A percentile compares a stretch with the other conserved stretches of the same genome.
Evolutionary conservation across 1,140 invertebrate genomes (phyloP).

Genomic region (Campodea augens): DNA sequence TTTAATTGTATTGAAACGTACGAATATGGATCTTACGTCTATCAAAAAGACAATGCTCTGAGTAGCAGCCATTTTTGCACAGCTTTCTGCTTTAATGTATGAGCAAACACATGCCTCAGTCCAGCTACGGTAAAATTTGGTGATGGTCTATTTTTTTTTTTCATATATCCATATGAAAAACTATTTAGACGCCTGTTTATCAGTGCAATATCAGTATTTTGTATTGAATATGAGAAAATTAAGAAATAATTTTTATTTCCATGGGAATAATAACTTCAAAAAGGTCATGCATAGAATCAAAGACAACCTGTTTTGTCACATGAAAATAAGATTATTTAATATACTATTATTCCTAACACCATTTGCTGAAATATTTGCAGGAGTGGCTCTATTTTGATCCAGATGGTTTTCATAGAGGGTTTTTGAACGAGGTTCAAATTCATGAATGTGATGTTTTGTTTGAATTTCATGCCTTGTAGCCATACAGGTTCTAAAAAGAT

Average conservation of each 20-base stretch:
- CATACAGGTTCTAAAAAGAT: neutral
- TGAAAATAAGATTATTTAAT: neutral
- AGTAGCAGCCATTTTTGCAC: neutral
- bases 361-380: neutral
- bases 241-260: neutral
- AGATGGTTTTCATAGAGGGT: neutral
- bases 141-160: neutral
- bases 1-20: no score
- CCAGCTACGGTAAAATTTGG: neutral
- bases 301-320: neutral
- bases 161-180: neutral
- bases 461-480: neutral
- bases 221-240: neutral
- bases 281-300: neutral
- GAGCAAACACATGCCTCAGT: neutral
- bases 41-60: neutral
- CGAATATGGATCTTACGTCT: no score
- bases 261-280: neutral
- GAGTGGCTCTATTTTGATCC: neutral
- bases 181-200: neutral
- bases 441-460: neutral
- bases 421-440: neutral
- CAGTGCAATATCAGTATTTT: neutral
- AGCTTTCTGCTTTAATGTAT: neutral
- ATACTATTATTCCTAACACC: neutral